Conservation (phyloP, 2,113 vertebrate species). For the Cyanoliseus patagonus region DNA sequence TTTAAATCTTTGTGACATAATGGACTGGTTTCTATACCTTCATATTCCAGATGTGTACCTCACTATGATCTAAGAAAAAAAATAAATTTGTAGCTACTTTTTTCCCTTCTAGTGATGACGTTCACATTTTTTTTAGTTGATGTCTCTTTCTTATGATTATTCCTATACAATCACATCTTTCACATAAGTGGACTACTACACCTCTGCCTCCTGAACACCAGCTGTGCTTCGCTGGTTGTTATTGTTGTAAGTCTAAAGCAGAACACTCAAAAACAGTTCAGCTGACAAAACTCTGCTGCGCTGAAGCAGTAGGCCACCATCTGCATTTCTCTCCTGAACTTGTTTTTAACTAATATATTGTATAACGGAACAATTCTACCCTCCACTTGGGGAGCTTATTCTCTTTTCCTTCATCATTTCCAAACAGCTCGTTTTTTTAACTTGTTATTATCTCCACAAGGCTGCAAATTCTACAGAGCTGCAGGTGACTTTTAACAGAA, state of each 20-base stretch:
- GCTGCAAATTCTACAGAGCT: constrained; percentile 29
- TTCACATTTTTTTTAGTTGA: background rate
- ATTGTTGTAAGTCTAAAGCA: constrained; percentile 16
- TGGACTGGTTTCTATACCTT: background rate
- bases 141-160: background rate
- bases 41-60: background rate
- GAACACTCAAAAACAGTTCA: constrained; percentile 17
- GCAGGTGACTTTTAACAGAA: constrained; percentile 47
- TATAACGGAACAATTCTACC: constrained; percentile 36
- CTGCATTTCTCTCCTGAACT: background rate
- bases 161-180: background rate
- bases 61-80: background rate
- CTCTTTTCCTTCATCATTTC: constrained; percentile 23
- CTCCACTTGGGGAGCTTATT: background rate
- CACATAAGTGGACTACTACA: background rate
- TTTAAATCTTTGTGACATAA: background rate
- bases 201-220: constrained; percentile 1
- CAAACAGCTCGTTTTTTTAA: constrained; percentile 29
- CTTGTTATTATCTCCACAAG: constrained; percentile 37
- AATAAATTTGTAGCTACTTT: background rate
- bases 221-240: constrained; percentile 9
- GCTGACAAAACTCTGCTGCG: constrained; percentile 13
- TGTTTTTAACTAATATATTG: constrained; percentile 36
- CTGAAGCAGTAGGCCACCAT: constrained; percentile 30
- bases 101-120: background rate